phyloP scores from a whole-genome alignment of 2,888 invertebrate genomes.

The Drosophila austrosaltans region DNA sequence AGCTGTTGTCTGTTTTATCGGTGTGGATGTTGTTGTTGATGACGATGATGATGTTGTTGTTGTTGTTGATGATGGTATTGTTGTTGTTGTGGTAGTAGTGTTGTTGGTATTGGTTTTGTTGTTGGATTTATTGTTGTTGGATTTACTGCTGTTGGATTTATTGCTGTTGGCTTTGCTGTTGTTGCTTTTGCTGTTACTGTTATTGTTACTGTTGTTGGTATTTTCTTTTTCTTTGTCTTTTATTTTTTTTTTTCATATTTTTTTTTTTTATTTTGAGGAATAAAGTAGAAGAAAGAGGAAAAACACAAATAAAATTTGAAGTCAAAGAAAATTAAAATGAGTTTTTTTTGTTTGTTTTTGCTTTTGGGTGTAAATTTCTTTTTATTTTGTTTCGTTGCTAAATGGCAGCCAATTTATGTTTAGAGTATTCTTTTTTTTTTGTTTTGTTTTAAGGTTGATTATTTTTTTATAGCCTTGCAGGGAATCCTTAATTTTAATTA shows the following conservation, averaged over 20 bases:
- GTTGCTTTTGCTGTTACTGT: conserved; percentile 44
- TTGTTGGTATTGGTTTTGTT: conserved; percentile 57
- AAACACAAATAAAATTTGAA: conserved; percentile 74
- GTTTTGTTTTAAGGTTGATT: conserved; percentile 6
- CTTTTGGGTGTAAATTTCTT: not conserved
- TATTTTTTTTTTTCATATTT: conserved; percentile 65
- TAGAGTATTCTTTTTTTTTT: conserved; percentile 22
- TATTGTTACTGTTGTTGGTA: conserved; percentile 63
- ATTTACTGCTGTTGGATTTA: conserved; percentile 46
- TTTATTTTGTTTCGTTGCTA: conserved; percentile 24
- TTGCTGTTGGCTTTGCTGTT: conserved; percentile 55
- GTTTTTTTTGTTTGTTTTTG: conserved; percentile 23
- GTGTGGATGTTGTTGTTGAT: conserved; percentile 58
- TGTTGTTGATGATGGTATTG: conserved; percentile 35
- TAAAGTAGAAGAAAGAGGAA: conserved; percentile 70
- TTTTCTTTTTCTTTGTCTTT: conserved; percentile 75
- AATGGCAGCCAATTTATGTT: conserved; percentile 66
- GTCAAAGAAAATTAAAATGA: conserved; percentile 70
- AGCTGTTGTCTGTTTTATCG: conserved; percentile 68
- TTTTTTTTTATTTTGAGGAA: conserved; percentile 73
- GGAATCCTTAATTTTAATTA: not conserved
- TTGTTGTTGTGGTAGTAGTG: conserved; percentile 57
- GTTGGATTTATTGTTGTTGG: conserved; percentile 47
- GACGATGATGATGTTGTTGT: conserved; percentile 48
- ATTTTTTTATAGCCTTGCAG: conserved; percentile 2